Base-by-base conservation (phyloP, 2,888 invertebrate species). In the Mylabris sibirica region DNA sequence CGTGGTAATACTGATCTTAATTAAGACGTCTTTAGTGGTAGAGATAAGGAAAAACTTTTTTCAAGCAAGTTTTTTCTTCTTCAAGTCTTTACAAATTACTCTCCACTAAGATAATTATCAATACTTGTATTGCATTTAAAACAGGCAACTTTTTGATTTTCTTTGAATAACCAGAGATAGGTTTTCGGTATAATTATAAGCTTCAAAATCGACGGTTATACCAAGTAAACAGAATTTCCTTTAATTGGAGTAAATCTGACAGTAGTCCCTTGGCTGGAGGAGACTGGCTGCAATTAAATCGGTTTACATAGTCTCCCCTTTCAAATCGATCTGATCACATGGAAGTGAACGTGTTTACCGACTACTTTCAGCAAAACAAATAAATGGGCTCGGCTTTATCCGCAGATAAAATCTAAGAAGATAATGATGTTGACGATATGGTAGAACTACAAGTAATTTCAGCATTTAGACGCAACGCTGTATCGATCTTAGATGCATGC, bases 241-340 rank as follows among this genome's bases (percentile, higher is more conserved):
- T 66, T 70, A 72, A 72, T 72, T 70, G 69, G 68, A 70, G 49
- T 20, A 70, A 69, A 72, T 67, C 72, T 61, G 72, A 72, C 69
- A 68, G 69, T 64, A 66, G 67, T 66, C 64, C 64, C 64, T 62
- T 68, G 65, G 68, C 68, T 72, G 66, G 64, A n/a, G n/a, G n/a
- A 70, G 72, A 64, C 68, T 70, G 65, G 66, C 65, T 68, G 72
- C 67, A 72, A 72, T 72, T 72, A 72, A 64, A 68, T 72, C 72
- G 64, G 72, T 72, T 72, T 72, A 68, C 70, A 70, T 66, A 72
- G 72, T 53, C 22, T 70, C 70, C 65, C 70, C 67, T 30, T 72
- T 70, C 66, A 65, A 67, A 68, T 68, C 66, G 70, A 72, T 70
- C 65, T 61, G 67, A 72, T 70, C 72, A 67, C n/a, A 41, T 38